Base-by-base conservation (phyloP, 2,113 vertebrate species). In the Alectura lathami region DNA sequence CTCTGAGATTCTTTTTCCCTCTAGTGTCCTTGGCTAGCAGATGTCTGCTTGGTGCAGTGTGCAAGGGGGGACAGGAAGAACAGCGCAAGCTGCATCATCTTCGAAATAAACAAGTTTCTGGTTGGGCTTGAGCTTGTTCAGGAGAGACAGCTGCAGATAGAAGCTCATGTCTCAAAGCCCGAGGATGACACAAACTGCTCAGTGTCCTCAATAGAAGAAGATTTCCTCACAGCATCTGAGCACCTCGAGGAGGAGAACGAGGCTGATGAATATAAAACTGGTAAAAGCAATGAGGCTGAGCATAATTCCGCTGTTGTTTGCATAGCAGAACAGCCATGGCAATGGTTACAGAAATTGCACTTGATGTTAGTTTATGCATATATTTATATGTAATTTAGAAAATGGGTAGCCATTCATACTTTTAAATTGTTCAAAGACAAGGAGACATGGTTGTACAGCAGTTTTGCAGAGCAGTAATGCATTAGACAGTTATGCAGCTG, bases 101-200 rank as follows among this genome's bases (percentile, higher is more conserved):
- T 98, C 94, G 99, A 99, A 94, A 99, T 99, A 96, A 99, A 99
- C 97, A 99, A 99, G 97, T 99, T 99, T 96, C 97, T 99, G 90
- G 98, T 99, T 74, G 99, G 99, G 32, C 97, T 99, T 47, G 98
- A 99, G 95, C 98, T 98, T 40, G 98, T 98, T 47, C 98, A 98
- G 96, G 98, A 99, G 89, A 98, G 95, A 32, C 98, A 98, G 96
- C 97, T 98, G 74, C 98, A 97, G 75, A 83, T 36, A 69, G 96
- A 98, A 38, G 94, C 96, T 36, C 95, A 63, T 14, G 74, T 97
- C 73, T 96, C 98, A 54, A 98, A 98, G 56, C 81, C 98, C 0
- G 99, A 99, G 70, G 99, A 99, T 73, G 99, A 99, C 96, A 99
- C 99, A 4, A 99, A 99, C 96, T 99, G 98, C 85, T 99, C 99